Evolutionary conservation across 2,888 invertebrate genomes (phyloP).

Genomic region (Melanchra persicariae): DNA sequence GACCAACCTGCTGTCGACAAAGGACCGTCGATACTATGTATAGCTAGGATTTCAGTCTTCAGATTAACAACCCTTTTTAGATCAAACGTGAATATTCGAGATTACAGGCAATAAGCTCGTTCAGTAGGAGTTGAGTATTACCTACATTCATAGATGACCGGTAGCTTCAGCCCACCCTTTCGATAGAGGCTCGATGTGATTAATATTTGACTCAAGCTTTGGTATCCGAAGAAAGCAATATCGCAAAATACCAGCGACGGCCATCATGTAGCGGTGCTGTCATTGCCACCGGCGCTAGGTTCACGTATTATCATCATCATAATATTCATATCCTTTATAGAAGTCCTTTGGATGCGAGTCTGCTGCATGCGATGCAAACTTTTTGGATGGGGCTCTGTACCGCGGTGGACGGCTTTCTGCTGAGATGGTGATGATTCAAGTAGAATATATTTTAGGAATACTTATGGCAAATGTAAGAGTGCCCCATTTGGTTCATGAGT

Average conservation of each 20-base stretch:
- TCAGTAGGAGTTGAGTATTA: not conserved
- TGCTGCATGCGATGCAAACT: too few species aligned
- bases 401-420: not conserved
- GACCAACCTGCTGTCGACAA: constrained; percentile 61
- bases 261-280: not conserved
- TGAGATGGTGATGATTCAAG: not conserved
- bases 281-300: too few species aligned
- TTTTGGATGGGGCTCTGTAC: too few species aligned
- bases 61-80: constrained; percentile 42
- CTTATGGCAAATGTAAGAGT: not conserved
- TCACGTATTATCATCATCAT: not conserved
- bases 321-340: not conserved
- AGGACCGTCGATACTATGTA: constrained; percentile 40
- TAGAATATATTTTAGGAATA: too few species aligned
- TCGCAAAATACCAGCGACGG: not conserved
- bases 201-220: not conserved
- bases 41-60: constrained; percentile 17
- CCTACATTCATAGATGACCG: not conserved
- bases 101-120: not conserved
- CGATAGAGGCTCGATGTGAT: too few species aligned
- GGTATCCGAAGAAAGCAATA: not conserved
- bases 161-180: not conserved
- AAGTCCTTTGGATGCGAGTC: not conserved
- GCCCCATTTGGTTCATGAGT: not conserved
- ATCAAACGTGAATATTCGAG: constrained; percentile 34